Conservation (phyloP, 2,113 vertebrate species). For the Pterocles orientalis region DNA sequence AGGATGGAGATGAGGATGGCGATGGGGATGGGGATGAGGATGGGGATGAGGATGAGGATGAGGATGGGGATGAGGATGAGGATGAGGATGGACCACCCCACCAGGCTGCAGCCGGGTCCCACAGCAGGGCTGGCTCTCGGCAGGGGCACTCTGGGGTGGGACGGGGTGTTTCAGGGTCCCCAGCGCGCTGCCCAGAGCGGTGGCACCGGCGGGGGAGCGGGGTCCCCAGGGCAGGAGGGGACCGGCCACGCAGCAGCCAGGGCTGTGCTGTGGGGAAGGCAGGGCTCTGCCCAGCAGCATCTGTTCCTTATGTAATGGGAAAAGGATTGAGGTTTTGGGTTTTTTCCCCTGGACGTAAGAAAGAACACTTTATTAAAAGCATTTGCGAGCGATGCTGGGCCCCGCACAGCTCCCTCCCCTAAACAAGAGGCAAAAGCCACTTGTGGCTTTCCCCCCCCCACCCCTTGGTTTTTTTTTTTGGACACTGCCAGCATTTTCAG, state of each 20-base stretch:
- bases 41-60: no score
- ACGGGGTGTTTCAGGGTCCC: no score
- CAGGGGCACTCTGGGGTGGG: no score
- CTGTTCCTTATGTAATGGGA: conserved; percentile 48
- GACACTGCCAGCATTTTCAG: not conserved
- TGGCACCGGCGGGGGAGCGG: not conserved
- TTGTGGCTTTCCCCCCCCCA: rapidly evolving
- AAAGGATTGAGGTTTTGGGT: conserved; percentile 23
- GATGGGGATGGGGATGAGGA: no score
- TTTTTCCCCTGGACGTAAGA: conserved; percentile 30
- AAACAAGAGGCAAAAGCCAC: not conserved
- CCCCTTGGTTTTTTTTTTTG: rapidly evolving
- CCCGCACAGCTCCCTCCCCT: not conserved
- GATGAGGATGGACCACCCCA: no score
- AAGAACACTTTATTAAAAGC: conserved; percentile 72
- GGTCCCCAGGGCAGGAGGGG: not conserved
- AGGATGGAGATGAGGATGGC: no score
- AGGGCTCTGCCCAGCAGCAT: conserved; percentile 20
- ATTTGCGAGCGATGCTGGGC: not conserved
- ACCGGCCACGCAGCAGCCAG: not conserved
- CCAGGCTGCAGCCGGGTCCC: no score
- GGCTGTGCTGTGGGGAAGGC: not conserved
- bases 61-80: no score
- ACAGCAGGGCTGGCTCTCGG: no score
- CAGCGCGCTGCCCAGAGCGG: no score